Conservation (phyloP, 2,888 invertebrate genomes). For the Oxytorus armatus region DNA sequence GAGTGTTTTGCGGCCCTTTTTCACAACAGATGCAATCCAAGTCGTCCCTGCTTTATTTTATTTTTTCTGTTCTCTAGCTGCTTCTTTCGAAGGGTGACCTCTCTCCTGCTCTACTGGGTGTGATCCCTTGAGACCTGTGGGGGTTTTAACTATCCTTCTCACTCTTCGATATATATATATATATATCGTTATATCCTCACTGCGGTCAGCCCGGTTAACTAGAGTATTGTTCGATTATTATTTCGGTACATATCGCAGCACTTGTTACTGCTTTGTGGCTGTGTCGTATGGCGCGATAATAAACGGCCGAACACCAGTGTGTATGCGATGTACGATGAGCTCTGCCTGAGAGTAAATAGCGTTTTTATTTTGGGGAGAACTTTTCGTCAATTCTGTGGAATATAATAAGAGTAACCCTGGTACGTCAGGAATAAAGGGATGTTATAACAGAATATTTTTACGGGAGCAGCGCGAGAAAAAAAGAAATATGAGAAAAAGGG, state of each 20-base stretch:
- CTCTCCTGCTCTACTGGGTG: conserved; percentile 67
- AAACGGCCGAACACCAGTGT: conserved; percentile 22
- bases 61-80: conserved; percentile 44
- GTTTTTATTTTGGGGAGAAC: not conserved
- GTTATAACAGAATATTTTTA: not conserved
- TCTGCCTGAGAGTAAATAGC: not conserved
- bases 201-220: conserved; percentile 81
- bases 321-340: conserved; percentile 25
- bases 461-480: too few relatives aligned
- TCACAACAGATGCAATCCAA: conserved; percentile 66
- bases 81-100: conserved; percentile 56
- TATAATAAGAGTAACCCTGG: not conserved
- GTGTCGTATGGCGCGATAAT: conserved; percentile 46
- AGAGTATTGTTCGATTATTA: conserved; percentile 84
- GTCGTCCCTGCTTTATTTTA: conserved; percentile 53
- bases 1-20: conserved; percentile 56
- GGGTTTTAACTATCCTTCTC: conserved; percentile 57
- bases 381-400: not conserved
- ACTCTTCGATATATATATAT: too few relatives aligned
- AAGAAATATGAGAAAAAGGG: not conserved
- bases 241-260: conserved; percentile 84
- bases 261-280: conserved; percentile 83
- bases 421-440: not conserved
- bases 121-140: conserved; percentile 75
- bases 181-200: conserved; percentile 50